Evolutionary conservation across 1,140 invertebrate genomes (phyloP), one percentile per base, ranked within the genome.

Genomic region (Trichomalopsis sarcophagae): DNA sequence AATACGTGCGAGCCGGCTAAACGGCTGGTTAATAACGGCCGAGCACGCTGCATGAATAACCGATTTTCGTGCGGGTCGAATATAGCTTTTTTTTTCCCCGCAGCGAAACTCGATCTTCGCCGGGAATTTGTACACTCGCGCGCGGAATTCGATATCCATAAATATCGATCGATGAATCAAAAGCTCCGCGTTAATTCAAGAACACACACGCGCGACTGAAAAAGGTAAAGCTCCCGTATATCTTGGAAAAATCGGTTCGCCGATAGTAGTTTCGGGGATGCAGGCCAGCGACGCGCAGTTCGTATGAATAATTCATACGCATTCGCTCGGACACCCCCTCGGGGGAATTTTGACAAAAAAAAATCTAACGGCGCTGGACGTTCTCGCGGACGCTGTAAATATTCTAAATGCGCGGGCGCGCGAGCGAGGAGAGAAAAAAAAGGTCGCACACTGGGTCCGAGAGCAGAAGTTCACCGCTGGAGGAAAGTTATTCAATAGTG

Each of bases 291-390:
- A 50, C 55, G 13, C 14, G 21, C 23, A 76, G n/a, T 76, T 76
- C 47, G 1, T 27, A 76, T 76, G 40, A 76, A 76, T 76, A 47
- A 76, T 76, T 76, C 44, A 76, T 47, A 44, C 40, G 74, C 74
- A 2, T 74, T 21, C 74, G 9, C 36, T 23, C 21, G 74, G 40
- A 50, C 17, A 17, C 17, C 55, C 55, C 68, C 27, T 36, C 23
- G 40, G n/a, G n/a, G 14, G 74, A 76, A 40, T 44, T 76, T 76
- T 23, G 23, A 47, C 7, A 50, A 36, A 76, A 76, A 76, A 76
- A 76, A 36, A 47, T 0, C 23, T 30, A 71, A 17, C 68, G 68
- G 68, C 23, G 27, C 23, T 10, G 23, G 27, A 71, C 68, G 23
- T 71, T 71, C 68, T 71, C 21, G 40, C 36, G 33, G 44, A 76